Evolutionary conservation across 2,888 invertebrate genomes (phyloP).

Genomic region (Andrena flavipes): DNA sequence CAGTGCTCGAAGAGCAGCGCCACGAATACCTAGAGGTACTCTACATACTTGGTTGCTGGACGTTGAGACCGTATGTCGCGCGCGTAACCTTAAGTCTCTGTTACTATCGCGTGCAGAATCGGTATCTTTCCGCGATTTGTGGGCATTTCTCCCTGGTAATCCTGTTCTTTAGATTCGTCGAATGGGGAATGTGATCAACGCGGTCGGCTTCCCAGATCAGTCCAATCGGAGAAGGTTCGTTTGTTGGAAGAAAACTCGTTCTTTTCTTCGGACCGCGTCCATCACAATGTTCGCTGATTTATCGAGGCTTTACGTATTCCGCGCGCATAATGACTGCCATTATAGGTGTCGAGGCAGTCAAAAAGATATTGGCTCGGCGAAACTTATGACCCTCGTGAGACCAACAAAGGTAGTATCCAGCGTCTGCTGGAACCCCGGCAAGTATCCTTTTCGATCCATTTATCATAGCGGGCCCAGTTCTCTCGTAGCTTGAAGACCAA

Average conservation of each 20-base stretch:
- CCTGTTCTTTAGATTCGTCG: background rate
- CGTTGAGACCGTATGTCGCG: conserved; percentile 50
- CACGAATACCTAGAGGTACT: conserved; percentile 71
- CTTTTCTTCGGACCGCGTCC: background rate
- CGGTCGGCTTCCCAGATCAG: background rate
- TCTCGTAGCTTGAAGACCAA: conserved; percentile 57
- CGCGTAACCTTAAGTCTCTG: conserved; percentile 50
- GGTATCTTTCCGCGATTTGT: background rate
- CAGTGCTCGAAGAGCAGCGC: conserved; percentile 76
- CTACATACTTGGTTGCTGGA: conserved; percentile 64
- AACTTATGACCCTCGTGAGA: conserved; percentile 51
- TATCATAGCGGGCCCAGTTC: conserved; percentile 43
- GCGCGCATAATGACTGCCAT: conserved; percentile 53
- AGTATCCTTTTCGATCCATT: conserved; percentile 58
- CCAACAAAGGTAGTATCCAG: conserved; percentile 41
- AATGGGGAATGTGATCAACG: background rate
- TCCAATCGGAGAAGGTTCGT: background rate
- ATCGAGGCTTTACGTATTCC: conserved; percentile 49
- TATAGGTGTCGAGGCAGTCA: conserved; percentile 32
- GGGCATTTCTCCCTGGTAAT: background rate
- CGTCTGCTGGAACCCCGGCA: conserved; percentile 31
- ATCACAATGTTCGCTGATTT: conserved; percentile 39
- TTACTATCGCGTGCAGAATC: conserved; percentile 27
- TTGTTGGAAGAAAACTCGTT: background rate
- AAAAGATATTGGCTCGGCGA: conserved; percentile 57